Conservation (phyloP, 2,888 invertebrate species). For the Eilema sororculum region DNA sequence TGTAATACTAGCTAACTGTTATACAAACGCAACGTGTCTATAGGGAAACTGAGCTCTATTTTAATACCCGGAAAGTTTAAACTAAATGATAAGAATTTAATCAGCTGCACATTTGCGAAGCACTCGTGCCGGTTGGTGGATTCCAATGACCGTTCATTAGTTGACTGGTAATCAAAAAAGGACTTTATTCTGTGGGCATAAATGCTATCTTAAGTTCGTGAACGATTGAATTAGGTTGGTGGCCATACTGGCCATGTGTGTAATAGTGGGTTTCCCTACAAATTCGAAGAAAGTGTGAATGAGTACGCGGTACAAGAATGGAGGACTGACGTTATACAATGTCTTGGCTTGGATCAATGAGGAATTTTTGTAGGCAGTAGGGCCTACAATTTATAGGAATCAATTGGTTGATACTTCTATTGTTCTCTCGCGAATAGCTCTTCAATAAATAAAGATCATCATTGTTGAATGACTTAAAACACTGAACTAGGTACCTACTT, state of each 20-base stretch:
- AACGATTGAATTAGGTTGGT: slow-evolving; percentile 16
- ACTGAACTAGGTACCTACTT: too few relatives aligned
- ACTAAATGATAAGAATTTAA: slow-evolving; percentile 24
- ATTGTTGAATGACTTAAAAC: not conserved
- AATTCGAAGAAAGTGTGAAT: slow-evolving; percentile 42
- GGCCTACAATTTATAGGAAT: not conserved
- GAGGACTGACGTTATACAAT: slow-evolving; percentile 12
- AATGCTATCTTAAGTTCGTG: not conserved
- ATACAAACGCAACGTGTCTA: slow-evolving; percentile 45
- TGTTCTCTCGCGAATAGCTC: not conserved
- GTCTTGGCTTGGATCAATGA: slow-evolving; percentile 19
- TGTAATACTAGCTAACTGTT: slow-evolving; percentile 43
- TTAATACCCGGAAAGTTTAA: slow-evolving; percentile 28
- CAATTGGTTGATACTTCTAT: not conserved
- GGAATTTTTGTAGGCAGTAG: not conserved
- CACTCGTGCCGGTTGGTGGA: slow-evolving; percentile 35
- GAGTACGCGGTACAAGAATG: slow-evolving; percentile 23
- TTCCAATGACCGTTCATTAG: slow-evolving; percentile 35
- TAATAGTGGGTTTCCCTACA: slow-evolving; percentile 38
- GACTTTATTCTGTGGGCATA: not conserved
- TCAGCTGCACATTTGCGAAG: slow-evolving; percentile 26
- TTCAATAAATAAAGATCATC: not conserved
- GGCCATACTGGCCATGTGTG: slow-evolving; percentile 15
- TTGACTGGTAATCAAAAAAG: slow-evolving; percentile 20
- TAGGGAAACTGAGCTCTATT: slow-evolving; percentile 31